Evolutionary conservation across 2,888 invertebrate species (phyloP).

Genomic region (Pasiphila rectangulata): DNA sequence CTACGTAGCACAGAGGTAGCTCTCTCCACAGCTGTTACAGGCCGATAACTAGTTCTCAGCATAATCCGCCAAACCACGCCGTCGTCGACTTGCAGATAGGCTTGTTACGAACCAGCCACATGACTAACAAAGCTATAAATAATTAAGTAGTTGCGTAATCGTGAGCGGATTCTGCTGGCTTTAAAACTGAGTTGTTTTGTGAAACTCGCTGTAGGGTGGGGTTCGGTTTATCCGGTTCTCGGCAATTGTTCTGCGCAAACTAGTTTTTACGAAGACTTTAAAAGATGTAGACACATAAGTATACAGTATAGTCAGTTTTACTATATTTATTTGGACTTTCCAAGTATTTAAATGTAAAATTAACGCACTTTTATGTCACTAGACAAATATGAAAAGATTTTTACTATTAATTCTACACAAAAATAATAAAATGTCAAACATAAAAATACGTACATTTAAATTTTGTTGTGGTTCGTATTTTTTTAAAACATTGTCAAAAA

Average conservation of each 20-base stretch:
- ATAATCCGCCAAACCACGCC: constrained; percentile 19
- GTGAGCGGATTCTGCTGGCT: constrained; percentile 38
- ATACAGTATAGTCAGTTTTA: no score
- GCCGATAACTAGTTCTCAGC: constrained; percentile 16
- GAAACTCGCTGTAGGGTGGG: constrained; percentile 16
- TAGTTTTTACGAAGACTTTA: neutral
- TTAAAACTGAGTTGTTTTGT: constrained; percentile 42
- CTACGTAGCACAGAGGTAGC: neutral
- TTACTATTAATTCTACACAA: no score
- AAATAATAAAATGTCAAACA: no score
- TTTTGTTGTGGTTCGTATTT: no score
- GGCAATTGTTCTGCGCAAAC: neutral
- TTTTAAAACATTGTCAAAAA: no score
- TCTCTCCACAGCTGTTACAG: constrained; percentile 5
- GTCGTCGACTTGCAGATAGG: constrained; percentile 29
- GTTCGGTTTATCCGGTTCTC: neutral
- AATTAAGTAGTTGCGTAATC: constrained; percentile 37
- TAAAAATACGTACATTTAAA: no score
- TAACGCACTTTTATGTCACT: no score
- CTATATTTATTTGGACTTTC: no score
- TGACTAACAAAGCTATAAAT: constrained; percentile 39
- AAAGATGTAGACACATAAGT: no score
- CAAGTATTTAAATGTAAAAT: no score
- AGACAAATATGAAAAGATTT: no score
- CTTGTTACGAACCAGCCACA: constrained; percentile 23